Evolutionary conservation across 2,797 vertebrate species (phyloP).

Genomic region (Coluber constrictor): DNA sequence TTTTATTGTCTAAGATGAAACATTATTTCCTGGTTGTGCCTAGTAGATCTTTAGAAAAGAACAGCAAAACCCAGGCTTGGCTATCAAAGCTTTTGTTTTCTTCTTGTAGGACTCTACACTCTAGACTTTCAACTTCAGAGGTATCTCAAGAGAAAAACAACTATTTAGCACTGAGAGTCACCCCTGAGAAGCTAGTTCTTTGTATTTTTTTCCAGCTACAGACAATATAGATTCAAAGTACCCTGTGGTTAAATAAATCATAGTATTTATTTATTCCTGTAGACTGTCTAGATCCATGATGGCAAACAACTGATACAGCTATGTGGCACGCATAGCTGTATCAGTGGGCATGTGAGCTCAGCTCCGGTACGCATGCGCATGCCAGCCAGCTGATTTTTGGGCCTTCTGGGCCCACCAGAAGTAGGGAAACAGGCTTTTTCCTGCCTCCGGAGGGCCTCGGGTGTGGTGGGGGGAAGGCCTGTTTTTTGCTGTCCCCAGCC

Average conservation of each 20-base stretch:
- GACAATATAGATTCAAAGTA: background rate
- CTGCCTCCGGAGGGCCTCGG: too few species aligned
- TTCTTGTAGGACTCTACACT: background rate
- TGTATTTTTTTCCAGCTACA: background rate
- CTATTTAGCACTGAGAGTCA: background rate
- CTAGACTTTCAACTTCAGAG: conserved; percentile 2
- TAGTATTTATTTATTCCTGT: background rate
- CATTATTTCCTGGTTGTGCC: background rate
- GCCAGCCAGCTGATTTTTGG: too few species aligned
- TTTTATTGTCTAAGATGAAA: background rate
- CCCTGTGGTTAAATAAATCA: background rate
- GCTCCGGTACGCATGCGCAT: too few species aligned
- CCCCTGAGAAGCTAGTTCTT: background rate
- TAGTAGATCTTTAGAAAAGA: background rate
- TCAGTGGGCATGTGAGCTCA: too few species aligned
- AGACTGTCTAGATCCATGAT: too few species aligned
- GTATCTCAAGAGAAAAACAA: background rate
- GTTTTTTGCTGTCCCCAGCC: too few species aligned
- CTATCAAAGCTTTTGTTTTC: background rate
- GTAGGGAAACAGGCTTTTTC: too few species aligned
- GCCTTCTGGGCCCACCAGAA: too few species aligned
- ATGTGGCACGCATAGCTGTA: too few species aligned
- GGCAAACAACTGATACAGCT: too few species aligned
- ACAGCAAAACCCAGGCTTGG: conserved; percentile 1
- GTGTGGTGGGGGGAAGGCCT: too few species aligned